These are phyloP conservation scores for Acanthis flammea DNA, from an alignment of 2,797 vertebrate genomes.

Conservation along the genomic window DNA sequence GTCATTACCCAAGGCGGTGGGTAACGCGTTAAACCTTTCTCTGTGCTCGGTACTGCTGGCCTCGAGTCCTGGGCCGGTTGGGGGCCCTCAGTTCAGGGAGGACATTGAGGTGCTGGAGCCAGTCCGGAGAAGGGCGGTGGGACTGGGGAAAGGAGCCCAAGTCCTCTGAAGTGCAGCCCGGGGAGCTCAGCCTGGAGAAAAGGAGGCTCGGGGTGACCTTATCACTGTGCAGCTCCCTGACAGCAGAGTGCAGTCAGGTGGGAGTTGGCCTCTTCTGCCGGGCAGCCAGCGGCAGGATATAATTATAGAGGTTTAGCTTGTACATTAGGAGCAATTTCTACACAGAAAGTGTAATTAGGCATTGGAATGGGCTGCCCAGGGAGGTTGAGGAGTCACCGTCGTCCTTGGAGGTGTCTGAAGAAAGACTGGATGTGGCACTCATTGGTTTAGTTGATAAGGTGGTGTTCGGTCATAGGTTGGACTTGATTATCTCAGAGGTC, in stretches of 20 bases:
- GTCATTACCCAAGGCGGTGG: accelerated
- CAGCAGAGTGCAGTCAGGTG: not conserved
- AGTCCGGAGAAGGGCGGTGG: not conserved
- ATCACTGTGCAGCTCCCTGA: not conserved
- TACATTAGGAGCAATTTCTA: not conserved
- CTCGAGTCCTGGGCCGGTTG: not conserved
- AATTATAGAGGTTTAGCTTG: not conserved
- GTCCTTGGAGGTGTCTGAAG: not conserved
- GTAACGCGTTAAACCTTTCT: not conserved
- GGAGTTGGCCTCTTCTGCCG: not conserved
- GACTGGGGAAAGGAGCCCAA: not conserved
- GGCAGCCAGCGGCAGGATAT: not conserved
- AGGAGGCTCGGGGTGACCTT: not conserved
- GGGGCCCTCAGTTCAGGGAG: accelerated
- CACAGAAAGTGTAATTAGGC: not conserved
- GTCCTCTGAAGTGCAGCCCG: accelerated
- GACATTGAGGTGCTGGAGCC: not conserved
- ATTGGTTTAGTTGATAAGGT: not conserved
- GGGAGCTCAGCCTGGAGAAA: not conserved
- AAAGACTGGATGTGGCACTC: not conserved
- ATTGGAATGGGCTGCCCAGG: not conserved
- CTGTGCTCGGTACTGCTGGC: not conserved
- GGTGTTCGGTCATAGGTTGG: not conserved
- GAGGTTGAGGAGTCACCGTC: not conserved
- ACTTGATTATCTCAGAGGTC: not conserved